Conservation (phyloP, 2,888 invertebrate species). For the Brachypalpus laphriformis region DNA sequence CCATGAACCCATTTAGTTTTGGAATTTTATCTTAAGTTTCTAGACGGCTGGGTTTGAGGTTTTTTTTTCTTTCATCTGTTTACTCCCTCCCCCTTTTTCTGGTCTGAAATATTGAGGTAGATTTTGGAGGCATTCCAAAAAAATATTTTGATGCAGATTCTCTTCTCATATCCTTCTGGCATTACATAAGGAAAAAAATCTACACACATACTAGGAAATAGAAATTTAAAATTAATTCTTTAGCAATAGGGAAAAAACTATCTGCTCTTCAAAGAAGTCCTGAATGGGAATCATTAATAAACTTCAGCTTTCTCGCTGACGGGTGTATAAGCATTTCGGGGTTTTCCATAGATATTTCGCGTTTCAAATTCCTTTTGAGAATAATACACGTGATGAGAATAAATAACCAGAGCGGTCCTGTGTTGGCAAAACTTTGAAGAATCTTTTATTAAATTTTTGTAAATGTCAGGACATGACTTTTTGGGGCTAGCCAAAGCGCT, state of each 20-base stretch:
- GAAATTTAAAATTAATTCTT: slow-evolving; percentile 39
- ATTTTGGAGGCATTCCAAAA: slow-evolving; percentile 60
- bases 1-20: slow-evolving; percentile 45
- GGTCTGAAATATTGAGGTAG: slow-evolving; percentile 32
- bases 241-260: not conserved
- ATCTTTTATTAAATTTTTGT: slow-evolving; percentile 12
- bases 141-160: slow-evolving; percentile 46
- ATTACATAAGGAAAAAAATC: not conserved
- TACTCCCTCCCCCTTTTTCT: not conserved
- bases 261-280: not conserved
- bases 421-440: not conserved
- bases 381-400: slow-evolving; percentile 31
- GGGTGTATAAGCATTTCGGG: not conserved
- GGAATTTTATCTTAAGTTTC: slow-evolving; percentile 64
- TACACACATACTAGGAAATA: not conserved
- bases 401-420: not conserved
- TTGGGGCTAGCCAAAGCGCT: not conserved
- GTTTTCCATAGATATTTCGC: not conserved
- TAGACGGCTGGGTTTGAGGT: slow-evolving; percentile 57
- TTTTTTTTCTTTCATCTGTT: not conserved
- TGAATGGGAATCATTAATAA: slow-evolving; percentile 41
- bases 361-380: slow-evolving; percentile 9
- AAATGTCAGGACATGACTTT: not conserved
- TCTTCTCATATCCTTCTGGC: not conserved
- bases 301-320: not conserved